Evolutionary conservation across 2,797 vertebrate species (phyloP).

Genomic region (Geotrypetes seraphini): DNA sequence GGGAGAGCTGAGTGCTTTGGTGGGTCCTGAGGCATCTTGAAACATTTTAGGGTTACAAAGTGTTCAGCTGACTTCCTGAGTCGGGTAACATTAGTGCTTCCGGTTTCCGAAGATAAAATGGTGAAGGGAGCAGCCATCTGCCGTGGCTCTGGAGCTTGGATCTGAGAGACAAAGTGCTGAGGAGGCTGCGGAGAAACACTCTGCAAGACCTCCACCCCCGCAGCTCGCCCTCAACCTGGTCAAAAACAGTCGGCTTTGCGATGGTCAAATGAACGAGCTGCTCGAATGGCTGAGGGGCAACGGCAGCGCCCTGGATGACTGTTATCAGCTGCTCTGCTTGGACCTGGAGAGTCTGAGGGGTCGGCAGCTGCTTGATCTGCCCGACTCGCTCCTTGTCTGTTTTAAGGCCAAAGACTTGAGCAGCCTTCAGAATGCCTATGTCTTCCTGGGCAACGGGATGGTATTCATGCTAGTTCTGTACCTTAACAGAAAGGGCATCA

Average conservation of each 20-base stretch:
- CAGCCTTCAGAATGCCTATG: conserved; percentile 85
- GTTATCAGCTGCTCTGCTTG: conserved; percentile 57
- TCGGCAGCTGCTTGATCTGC: conserved; percentile 55
- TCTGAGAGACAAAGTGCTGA: conserved; percentile 73
- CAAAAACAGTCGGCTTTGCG: conserved; percentile 77
- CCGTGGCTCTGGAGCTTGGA: conserved; percentile 59
- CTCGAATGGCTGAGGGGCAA: conserved; percentile 75
- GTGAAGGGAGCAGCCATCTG: too few species aligned
- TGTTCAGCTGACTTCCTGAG: too few species aligned
- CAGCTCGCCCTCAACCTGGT: conserved; percentile 51
- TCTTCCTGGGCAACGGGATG: conserved; percentile 90
- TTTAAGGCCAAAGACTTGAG: conserved; percentile 44
- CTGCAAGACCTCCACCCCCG: conserved; percentile 51
- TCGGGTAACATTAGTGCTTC: too few species aligned
- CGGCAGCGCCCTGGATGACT: conserved; percentile 50
- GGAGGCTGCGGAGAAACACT: conserved; percentile 47
- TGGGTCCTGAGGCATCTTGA: too few species aligned
- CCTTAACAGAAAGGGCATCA: conserved; percentile 95
- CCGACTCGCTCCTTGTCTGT: conserved; percentile 56
- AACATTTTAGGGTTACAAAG: too few species aligned
- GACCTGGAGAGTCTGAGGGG: conserved; percentile 53
- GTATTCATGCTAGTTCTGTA: conserved; percentile 94
- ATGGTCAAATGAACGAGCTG: conserved; percentile 69
- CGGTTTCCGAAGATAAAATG: too few species aligned
- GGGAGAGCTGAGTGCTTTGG: too few species aligned